Percentiles rank a stretch among this genome's conserved stretches.
phyloP scores from a whole-genome alignment of 2,888 invertebrate genomes.

The Eulithis testata region DNA sequence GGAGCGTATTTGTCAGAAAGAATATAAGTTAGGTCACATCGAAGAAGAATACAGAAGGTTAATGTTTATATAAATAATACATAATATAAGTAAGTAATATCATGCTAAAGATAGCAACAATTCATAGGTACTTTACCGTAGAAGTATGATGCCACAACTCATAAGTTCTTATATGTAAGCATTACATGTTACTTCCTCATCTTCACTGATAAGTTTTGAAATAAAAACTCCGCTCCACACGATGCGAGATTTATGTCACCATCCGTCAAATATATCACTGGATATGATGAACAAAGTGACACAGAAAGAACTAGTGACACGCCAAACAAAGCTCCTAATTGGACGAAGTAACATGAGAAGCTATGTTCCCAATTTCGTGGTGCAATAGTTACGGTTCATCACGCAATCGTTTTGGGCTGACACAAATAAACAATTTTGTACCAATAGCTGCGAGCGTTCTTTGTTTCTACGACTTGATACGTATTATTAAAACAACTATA shows the following conservation, averaged over 20 bases:
- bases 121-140: too few species aligned
- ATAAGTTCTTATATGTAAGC: too few species aligned
- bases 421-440: constrained; percentile 60
- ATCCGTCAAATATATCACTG: too few species aligned
- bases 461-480: neutral
- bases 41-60: too few species aligned
- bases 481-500: constrained; percentile 8
- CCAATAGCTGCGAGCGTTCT: constrained; percentile 35
- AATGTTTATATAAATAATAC: too few species aligned
- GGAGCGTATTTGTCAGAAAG: neutral
- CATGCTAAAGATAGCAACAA: too few species aligned
- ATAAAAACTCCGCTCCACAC: too few species aligned
- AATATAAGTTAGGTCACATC: constrained; percentile 13
- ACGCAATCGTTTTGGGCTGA: constrained; percentile 49
- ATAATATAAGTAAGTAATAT: too few species aligned
- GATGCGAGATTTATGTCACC: too few species aligned
- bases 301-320: neutral
- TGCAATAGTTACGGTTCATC: constrained; percentile 41
- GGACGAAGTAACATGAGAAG: constrained; percentile 15
- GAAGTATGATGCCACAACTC: too few species aligned
- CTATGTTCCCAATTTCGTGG: constrained; percentile 14
- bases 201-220: too few species aligned
- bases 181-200: too few species aligned
- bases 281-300: neutral
- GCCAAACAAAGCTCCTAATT: constrained; percentile 1